A percentile compares a stretch with the other conserved stretches of the same genome.
Evolutionary conservation across 2,797 vertebrate genomes (phyloP).

Genomic region (Nasua narica): DNA sequence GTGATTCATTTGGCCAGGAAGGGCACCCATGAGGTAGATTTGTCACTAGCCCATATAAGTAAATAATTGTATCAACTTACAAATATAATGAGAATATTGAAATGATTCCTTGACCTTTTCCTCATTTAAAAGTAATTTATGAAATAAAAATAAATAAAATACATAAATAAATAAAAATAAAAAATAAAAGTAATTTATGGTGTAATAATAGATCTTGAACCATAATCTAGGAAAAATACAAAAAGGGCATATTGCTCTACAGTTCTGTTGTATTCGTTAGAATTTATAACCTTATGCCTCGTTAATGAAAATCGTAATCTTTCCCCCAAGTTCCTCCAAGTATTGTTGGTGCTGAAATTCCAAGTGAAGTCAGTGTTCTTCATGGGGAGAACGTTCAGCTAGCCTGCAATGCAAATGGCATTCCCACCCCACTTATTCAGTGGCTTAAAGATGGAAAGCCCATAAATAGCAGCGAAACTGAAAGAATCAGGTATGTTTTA

Average conservation of each 20-base stretch:
- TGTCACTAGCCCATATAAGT: not conserved
- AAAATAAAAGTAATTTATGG: not conserved
- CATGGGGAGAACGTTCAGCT: constrained; percentile 91
- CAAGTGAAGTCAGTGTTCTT: constrained; percentile 90
- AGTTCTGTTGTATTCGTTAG: not conserved
- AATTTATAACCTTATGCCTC: not conserved
- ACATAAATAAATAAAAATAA: too few species aligned
- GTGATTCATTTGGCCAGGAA: not conserved
- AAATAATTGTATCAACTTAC: not conserved
- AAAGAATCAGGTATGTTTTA: constrained; percentile 86
- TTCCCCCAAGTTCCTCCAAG: constrained; percentile 90
- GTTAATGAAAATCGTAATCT: constrained; percentile 35
- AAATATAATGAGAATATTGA: not conserved
- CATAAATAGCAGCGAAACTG: constrained; percentile 77
- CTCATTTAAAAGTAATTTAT: constrained; percentile 5
- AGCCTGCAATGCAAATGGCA: constrained; percentile 88
- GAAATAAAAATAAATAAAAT: too few species aligned
- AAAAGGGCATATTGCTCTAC: not conserved
- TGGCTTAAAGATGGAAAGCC: constrained; percentile 94
- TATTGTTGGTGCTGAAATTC: constrained; percentile 92
- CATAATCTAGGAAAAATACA: not conserved
- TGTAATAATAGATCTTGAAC: not conserved
- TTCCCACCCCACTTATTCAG: constrained; percentile 88
- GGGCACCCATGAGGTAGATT: not conserved
- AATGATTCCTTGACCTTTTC: not conserved